These are phyloP conservation scores for Phrynosoma blainvillii DNA, from an alignment of 2,113 vertebrate genomes.

Conservation along the genomic window DNA sequence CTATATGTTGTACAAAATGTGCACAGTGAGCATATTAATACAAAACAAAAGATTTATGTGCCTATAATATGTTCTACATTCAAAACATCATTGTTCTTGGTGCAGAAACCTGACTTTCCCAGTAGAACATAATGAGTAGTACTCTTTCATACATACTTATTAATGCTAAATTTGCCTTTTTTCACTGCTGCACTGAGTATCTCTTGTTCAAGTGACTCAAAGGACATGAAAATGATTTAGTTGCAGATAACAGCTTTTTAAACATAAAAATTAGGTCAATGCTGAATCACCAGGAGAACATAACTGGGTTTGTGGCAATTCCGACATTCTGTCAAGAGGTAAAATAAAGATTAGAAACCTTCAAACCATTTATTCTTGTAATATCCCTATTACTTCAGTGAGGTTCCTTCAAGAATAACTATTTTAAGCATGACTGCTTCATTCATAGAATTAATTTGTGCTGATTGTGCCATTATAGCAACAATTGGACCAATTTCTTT, in stretches of 20 bases:
- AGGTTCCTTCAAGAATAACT: not conserved
- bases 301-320: not conserved
- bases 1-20: not conserved
- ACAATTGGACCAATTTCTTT: not conserved
- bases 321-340: not conserved
- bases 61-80: not conserved
- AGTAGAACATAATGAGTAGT: not conserved
- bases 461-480: not conserved
- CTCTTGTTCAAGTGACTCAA: constrained; percentile 9
- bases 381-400: not conserved
- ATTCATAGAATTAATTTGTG: not conserved
- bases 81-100: not conserved
- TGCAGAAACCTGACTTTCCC: not conserved
- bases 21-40: not conserved
- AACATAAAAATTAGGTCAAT: not conserved
- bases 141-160: not conserved
- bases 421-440: not conserved
- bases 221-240: not conserved
- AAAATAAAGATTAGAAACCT: not conserved
- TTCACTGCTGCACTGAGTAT: not conserved
- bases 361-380: constrained; percentile 3
- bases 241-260: not conserved
- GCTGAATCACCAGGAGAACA: not conserved
- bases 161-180: not conserved
- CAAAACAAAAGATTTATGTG: not conserved